These are phyloP conservation scores for Dryadula phaetusa DNA, from an alignment of 2,888 invertebrate genomes.

Conservation along the genomic window DNA sequence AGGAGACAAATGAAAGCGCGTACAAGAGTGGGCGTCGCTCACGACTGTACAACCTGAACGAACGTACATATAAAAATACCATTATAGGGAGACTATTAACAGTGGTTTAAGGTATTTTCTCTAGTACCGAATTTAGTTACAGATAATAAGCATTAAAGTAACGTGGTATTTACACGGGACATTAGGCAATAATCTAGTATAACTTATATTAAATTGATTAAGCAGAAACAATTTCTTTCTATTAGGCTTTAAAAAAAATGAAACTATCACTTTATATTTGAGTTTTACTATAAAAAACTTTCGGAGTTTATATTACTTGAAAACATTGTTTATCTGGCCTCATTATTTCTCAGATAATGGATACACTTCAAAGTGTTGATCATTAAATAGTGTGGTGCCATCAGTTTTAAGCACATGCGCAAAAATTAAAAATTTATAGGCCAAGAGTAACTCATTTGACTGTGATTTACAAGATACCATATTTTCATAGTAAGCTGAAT, in stretches of 20 bases:
- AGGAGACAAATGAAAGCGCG: constrained; percentile 28
- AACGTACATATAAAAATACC: background rate
- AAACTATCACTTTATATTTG: no score
- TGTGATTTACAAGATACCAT: background rate
- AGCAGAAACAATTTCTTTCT: no score
- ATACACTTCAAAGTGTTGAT: background rate
- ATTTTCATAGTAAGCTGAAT: background rate
- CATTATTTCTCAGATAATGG: background rate
- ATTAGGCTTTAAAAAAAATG: no score
- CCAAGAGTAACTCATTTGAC: background rate
- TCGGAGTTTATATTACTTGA: no score
- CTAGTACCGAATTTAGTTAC: background rate
- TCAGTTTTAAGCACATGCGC: background rate
- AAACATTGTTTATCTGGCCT: background rate
- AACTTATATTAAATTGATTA: background rate
- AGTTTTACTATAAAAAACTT: no score
- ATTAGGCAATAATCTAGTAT: background rate
- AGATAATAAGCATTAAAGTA: background rate
- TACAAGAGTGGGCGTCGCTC: constrained; percentile 21
- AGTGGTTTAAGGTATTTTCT: background rate
- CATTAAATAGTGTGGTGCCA: background rate
- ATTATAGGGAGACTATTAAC: background rate
- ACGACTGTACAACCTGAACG: background rate
- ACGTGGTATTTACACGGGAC: background rate
- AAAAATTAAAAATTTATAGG: background rate